Evolutionary conservation across 2,113 vertebrate genomes (phyloP).

Genomic region (Paralichthys olivaceus): DNA sequence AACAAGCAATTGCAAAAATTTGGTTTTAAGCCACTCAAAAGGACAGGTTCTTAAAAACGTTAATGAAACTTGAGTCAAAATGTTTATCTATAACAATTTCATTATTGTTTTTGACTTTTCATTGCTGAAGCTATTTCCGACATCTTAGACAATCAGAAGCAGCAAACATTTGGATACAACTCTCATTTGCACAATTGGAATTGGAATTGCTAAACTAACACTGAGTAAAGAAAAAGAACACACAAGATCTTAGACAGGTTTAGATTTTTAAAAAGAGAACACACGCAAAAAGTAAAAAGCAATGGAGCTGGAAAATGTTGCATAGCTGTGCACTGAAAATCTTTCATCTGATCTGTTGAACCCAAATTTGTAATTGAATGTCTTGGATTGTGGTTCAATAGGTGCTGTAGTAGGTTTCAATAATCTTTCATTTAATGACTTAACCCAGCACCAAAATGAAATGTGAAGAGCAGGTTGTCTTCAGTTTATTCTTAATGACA

Average conservation of each 20-base stretch:
- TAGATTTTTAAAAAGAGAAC: conserved; percentile 19
- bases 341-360: conserved; percentile 45
- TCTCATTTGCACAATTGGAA: conserved; percentile 10
- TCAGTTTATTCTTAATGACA: not conserved
- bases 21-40: conserved; percentile 64
- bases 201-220: conserved; percentile 27
- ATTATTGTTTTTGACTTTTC: too few species aligned
- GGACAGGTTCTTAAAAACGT: too few species aligned
- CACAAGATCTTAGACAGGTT: conserved; percentile 60
- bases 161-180: not conserved
- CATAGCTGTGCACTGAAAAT: conserved; percentile 81
- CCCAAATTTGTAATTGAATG: not conserved
- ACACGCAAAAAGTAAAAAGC: conserved; percentile 70
- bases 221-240: conserved; percentile 50
- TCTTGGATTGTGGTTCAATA: not conserved
- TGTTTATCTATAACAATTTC: too few species aligned
- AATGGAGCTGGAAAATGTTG: conserved; percentile 78
- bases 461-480: not conserved
- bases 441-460: not conserved
- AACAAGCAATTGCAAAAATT: conserved; percentile 32
- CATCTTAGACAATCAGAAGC: conserved; percentile 11
- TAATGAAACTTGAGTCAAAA: too few species aligned
- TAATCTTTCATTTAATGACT: not conserved
- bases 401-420: not conserved
- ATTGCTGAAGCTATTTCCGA: conserved; percentile 15